Evolutionary conservation across 2,888 invertebrate species (phyloP), one percentile per base, ranked within the genome.

Genomic region (Hypomecis punctinalis): DNA sequence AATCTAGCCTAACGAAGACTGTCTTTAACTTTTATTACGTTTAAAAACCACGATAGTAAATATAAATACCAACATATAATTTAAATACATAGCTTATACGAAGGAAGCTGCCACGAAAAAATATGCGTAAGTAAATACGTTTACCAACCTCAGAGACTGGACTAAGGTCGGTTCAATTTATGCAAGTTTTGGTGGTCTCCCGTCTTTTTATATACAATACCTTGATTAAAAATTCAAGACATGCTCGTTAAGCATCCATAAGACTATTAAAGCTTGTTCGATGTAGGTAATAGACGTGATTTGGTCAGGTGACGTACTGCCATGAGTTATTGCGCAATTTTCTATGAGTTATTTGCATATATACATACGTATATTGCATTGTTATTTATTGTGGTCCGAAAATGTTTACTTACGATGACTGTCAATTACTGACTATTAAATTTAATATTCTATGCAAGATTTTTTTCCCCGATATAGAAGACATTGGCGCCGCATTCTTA

Each of bases 281-380:
- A 55, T 64, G 64, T 64, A 64, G 64, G 64, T 64, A 64, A 56
- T 64, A 52, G 55, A 60, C 11, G 36, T 51, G 55, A 64, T 64
- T 47, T 56, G 60, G 60, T 11, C 51, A 33, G 11, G 40, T 63
- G 64, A 64, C 60, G 64, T 60, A 59, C 6, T 40, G 10, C 23
- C 48, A 35, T 56, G 55, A 64, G 51, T 64, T 64, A 64, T 55
- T 64, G 64, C 64, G 55, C 47, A 60, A 63, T 64, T 45, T 51
- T 42, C 5, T 56, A 42, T 60, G 36, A 55, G 37, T 60, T 64
- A 64, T 64, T 59, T 55, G 55, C 51, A 56, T 62, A 52, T 43
- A 42, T 39, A 47, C 33, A 9, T 47, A 47, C n/a, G 5, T 46
- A n/a, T 43, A 36, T 8, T 54, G 36, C 46, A 43, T 35, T 52